These are phyloP conservation scores for Lerista edwardsae DNA, from an alignment of 2,797 vertebrate genomes.

Conservation along the genomic window DNA sequence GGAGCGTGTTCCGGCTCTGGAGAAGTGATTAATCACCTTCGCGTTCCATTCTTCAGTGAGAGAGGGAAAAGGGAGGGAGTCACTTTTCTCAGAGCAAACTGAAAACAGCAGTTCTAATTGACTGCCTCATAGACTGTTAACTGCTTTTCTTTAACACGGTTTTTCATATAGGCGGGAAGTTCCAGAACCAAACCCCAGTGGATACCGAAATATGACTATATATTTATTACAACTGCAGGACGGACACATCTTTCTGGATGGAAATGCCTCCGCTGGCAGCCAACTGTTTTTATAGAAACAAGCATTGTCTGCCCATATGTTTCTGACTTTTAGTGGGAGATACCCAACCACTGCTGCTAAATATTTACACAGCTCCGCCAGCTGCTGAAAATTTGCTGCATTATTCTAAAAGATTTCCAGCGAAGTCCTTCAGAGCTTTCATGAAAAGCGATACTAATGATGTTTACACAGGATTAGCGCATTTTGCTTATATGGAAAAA, in stretches of 20 bases:
- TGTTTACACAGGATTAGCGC: neutral
- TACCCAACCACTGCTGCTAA: slow-evolving; percentile 9
- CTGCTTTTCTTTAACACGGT: too few relatives aligned
- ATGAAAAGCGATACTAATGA: slow-evolving; percentile 1
- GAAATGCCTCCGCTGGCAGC: neutral
- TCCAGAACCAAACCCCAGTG: too few relatives aligned
- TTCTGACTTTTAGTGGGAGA: slow-evolving; percentile 10
- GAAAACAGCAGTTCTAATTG: too few relatives aligned
- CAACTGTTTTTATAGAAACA: slow-evolving; percentile 2
- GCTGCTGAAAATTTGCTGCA: slow-evolving; percentile 9
- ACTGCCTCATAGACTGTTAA: too few relatives aligned
- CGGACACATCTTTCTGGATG: neutral
- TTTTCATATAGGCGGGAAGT: too few relatives aligned
- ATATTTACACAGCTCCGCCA: slow-evolving; percentile 15
- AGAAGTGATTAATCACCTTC: too few relatives aligned
- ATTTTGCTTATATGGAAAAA: neutral
- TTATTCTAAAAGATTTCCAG: slow-evolving; percentile 19
- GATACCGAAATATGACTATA: too few relatives aligned
- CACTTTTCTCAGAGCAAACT: too few relatives aligned
- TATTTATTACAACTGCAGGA: neutral
- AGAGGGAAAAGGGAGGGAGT: too few relatives aligned
- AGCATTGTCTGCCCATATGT: slow-evolving; percentile 2
- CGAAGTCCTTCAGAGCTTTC: neutral
- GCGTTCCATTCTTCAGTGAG: too few relatives aligned
- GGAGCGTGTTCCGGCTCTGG: too few relatives aligned